phyloP scores from a whole-genome alignment of 2,888 invertebrate species.

The Achlya flavicornis region DNA sequence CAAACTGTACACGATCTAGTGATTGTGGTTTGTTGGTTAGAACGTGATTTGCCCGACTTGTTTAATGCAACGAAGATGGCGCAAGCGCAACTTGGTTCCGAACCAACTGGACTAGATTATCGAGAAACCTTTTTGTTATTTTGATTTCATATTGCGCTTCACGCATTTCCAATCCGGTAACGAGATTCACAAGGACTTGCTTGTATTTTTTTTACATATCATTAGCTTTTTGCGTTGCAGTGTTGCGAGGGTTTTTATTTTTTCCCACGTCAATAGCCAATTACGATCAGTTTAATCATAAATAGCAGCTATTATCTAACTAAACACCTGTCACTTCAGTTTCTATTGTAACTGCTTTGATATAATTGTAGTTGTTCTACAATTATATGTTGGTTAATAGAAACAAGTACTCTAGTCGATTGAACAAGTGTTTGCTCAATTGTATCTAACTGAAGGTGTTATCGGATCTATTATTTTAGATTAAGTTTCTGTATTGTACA shows the following conservation, averaged over 20 bases:
- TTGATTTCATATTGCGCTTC: slow-evolving; percentile 1
- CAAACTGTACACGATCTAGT: slow-evolving; percentile 30
- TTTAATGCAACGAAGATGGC: slow-evolving; percentile 36
- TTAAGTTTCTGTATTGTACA: neutral
- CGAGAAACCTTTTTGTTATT: slow-evolving; percentile 8
- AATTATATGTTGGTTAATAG: neutral
- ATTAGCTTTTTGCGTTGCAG: neutral
- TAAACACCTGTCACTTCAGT: neutral
- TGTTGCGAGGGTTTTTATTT: neutral
- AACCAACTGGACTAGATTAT: slow-evolving; percentile 8
- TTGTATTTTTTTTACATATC: neutral
- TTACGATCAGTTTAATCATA: neutral
- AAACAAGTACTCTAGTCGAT: neutral
- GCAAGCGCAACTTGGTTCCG: slow-evolving; percentile 24
- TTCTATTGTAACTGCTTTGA: neutral
- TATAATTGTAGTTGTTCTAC: neutral
- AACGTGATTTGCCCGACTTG: slow-evolving; percentile 35
- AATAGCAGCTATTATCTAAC: neutral
- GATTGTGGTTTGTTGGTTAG: slow-evolving; percentile 40
- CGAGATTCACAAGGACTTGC: neutral
- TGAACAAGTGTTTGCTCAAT: too few species aligned
- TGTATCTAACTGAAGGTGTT: neutral
- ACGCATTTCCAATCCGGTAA: neutral
- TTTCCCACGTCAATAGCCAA: neutral
- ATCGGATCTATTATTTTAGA: neutral